These are phyloP conservation scores for Sitta carolinensis DNA, from an alignment of 2,797 vertebrate species.

Conservation along the genomic window DNA sequence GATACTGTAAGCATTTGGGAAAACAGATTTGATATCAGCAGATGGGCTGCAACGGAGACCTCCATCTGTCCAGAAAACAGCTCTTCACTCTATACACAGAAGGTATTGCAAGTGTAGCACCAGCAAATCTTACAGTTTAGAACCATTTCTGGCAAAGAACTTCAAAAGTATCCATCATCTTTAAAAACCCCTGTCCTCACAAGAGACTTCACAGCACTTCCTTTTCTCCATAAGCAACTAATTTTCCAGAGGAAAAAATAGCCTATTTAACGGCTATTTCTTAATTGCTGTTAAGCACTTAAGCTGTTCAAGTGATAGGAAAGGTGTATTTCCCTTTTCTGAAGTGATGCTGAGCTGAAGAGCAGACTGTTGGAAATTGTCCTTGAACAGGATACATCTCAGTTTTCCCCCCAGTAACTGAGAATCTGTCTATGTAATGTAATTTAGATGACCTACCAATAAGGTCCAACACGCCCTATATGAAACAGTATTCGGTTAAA, in stretches of 20 bases:
- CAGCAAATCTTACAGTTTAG: neutral
- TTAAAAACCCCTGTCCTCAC: neutral
- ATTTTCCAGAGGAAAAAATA: neutral
- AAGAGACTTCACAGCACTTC: neutral
- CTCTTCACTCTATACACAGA: accelerated
- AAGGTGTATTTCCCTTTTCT: neutral
- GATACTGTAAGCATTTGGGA: constrained; percentile 14
- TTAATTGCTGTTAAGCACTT: neutral
- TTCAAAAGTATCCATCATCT: neutral
- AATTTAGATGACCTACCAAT: neutral
- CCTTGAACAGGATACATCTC: neutral
- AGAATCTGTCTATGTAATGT: neutral
- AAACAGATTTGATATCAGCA: constrained; percentile 34
- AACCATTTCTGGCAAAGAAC: neutral
- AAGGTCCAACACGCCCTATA: neutral
- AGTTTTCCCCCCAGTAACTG: neutral
- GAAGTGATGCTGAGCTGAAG: neutral
- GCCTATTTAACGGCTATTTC: neutral
- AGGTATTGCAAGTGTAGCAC: neutral
- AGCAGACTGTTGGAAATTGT: neutral
- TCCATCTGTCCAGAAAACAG: constrained; percentile 25
- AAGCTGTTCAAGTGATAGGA: neutral
- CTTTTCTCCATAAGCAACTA: neutral
- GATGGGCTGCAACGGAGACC: constrained; percentile 7
- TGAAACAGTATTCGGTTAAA: neutral